Conservation (phyloP, 1,140 invertebrate genomes). For the Odontomachus brunneus region DNA sequence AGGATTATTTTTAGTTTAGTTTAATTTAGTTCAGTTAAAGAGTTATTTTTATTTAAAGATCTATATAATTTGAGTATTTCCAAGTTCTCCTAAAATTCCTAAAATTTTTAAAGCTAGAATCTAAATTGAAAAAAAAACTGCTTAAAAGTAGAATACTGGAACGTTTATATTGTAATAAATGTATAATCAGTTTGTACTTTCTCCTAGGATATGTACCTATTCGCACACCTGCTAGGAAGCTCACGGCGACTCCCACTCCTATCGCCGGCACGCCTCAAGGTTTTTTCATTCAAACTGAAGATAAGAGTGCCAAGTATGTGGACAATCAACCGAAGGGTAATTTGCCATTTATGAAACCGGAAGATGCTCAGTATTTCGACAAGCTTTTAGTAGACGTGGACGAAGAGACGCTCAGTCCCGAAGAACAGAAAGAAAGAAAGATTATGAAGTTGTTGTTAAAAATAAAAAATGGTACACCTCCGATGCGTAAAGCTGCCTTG, state of each 20-base stretch:
- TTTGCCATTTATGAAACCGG: conserved; percentile 99
- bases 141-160: conserved; percentile 15
- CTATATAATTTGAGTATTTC: not conserved
- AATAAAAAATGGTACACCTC: conserved; percentile 99
- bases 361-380: conserved; percentile 99
- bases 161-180: conserved; percentile 1
- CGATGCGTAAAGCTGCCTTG: conserved; percentile 99
- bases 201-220: conserved; percentile 95
- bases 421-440: conserved; percentile 99
- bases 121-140: not conserved
- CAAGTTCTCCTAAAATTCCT: not conserved
- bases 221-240: conserved; percentile 97
- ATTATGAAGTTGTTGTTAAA: conserved; percentile 99
- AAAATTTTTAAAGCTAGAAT: conserved; percentile 12
- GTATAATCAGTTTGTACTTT: not conserved
- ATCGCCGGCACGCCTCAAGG: conserved; percentile 96
- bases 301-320: conserved; percentile 94
- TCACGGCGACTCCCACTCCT: conserved; percentile 99
- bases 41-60: not conserved
- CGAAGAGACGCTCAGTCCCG: conserved; percentile 97
- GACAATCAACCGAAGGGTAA: conserved; percentile 99
- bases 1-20: no score
- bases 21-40: no score
- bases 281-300: conserved; percentile 98
- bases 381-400: conserved; percentile 99